Conservation (phyloP, 2,797 vertebrate genomes). For the Gambelia wislizenii region DNA sequence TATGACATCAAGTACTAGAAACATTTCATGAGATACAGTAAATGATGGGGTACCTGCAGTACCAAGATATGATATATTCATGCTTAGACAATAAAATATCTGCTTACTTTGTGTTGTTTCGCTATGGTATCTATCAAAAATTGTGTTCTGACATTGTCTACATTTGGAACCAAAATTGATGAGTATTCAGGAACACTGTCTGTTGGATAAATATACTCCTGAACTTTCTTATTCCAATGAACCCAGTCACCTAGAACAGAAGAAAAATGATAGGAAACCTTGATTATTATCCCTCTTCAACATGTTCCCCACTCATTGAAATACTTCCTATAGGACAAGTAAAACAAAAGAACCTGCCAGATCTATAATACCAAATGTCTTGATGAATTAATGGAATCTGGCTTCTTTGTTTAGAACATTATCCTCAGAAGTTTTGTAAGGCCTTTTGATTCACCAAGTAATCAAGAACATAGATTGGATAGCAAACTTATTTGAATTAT, state of each 20-base stretch:
- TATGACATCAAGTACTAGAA: too few relatives aligned
- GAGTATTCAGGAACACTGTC: conserved; percentile 79
- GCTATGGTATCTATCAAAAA: conserved; percentile 82
- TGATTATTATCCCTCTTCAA: not conserved
- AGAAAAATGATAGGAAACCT: not conserved
- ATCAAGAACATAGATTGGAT: too few relatives aligned
- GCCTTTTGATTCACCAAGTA: too few relatives aligned
- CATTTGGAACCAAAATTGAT: conserved; percentile 84
- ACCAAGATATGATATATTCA: not conserved
- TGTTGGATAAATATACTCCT: conserved; percentile 79
- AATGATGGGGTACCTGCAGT: not conserved
- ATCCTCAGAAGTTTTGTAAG: too few relatives aligned
- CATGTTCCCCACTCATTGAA: not conserved
- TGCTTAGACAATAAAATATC: not conserved
- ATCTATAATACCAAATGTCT: not conserved
- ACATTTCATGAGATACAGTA: not conserved
- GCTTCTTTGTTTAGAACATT: conserved; percentile 13
- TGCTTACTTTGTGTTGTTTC: conserved; percentile 81
- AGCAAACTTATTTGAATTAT: too few relatives aligned
- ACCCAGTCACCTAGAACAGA: conserved; percentile 77
- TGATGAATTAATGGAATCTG: conserved; percentile 18
- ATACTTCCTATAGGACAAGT: not conserved
- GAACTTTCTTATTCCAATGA: conserved; percentile 80
- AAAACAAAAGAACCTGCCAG: not conserved
- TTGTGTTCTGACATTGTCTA: conserved; percentile 81